Percentiles rank a stretch among this genome's conserved stretches.
phyloP scores from a whole-genome alignment of 1,140 invertebrate species.

The Pemphigus obesinymphae region DNA sequence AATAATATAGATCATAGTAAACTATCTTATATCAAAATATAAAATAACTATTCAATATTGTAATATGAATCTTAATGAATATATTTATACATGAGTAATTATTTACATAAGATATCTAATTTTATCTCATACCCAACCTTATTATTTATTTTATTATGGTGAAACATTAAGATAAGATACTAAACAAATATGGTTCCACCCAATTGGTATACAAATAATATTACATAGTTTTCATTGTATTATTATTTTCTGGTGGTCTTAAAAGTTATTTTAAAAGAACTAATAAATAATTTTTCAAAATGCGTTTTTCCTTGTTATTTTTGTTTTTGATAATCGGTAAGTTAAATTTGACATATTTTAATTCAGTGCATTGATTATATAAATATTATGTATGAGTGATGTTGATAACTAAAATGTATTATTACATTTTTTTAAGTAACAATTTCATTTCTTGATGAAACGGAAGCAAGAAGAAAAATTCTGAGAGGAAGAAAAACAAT shows the following conservation, averaged over 20 bases:
- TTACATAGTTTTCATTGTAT: background rate
- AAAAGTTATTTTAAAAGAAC: background rate
- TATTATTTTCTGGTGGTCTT: background rate
- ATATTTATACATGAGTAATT: constrained; percentile 20
- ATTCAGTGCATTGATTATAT: background rate
- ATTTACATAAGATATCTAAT: constrained; percentile 29
- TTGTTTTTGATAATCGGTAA: constrained; percentile 20
- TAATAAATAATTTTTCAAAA: background rate
- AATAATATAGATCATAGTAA: constrained; percentile 39
- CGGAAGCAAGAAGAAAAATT: constrained; percentile 68
- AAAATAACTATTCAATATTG: background rate
- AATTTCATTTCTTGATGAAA: constrained; percentile 55
- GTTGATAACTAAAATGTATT: background rate
- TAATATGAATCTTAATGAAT: background rate
- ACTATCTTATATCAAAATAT: constrained; percentile 35
- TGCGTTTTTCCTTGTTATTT: constrained; percentile 10
- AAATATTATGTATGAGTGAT: background rate
- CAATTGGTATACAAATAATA: background rate
- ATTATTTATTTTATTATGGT: background rate
- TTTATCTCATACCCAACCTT: constrained; percentile 20
- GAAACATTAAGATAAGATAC: constrained; percentile 18
- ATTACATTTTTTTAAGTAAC: background rate
- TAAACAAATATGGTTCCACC: constrained; percentile 2
- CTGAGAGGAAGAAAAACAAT: constrained; percentile 67
- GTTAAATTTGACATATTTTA: background rate